phyloP scores from a whole-genome alignment of 2,797 vertebrate species.

The Poecilia picta region DNA sequence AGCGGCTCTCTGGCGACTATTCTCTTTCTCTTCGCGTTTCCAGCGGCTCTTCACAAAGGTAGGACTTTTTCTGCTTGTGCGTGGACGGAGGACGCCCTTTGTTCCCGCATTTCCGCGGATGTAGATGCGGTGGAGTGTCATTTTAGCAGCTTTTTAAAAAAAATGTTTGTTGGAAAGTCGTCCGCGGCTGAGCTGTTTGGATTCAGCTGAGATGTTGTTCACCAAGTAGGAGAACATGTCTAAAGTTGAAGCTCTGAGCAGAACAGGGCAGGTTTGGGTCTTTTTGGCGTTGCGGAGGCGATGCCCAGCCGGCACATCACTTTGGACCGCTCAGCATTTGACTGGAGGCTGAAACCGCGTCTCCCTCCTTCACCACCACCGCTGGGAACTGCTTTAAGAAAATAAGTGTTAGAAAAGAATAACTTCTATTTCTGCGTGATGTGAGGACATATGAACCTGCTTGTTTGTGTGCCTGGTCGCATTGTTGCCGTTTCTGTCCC shows the following conservation, averaged over 20 bases:
- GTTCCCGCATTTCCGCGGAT: conserved; percentile 23
- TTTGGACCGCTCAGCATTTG: conserved; percentile 45
- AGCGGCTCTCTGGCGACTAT: conserved; percentile 85
- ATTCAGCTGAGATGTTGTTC: conserved; percentile 30
- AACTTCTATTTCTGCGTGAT: neutral
- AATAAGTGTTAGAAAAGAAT: neutral
- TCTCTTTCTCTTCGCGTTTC: conserved; percentile 85
- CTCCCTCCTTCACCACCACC: conserved; percentile 33
- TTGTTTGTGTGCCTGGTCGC: neutral
- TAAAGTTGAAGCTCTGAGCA: conserved; percentile 56
- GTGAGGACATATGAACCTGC: neutral
- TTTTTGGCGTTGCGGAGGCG: conserved; percentile 20
- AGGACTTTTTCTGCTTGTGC: conserved; percentile 57
- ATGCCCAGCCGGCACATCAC: conserved; percentile 43
- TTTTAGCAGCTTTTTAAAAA: neutral
- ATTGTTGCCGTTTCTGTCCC: neutral
- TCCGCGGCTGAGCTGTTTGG: conserved; percentile 35
- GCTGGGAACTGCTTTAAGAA: conserved; percentile 52
- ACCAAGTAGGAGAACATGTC: conserved; percentile 32
- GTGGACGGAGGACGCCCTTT: conserved; percentile 15
- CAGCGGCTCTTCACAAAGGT: conserved; percentile 89
- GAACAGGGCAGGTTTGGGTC: neutral
- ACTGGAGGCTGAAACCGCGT: conserved; percentile 23
- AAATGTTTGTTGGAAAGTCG: neutral
- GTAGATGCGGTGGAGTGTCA: neutral